A percentile compares a stretch with the other conserved stretches of the same genome.
These are phyloP conservation scores for Limosa lapponica DNA, from an alignment of 2,797 vertebrate species.

Conservation along the genomic window DNA sequence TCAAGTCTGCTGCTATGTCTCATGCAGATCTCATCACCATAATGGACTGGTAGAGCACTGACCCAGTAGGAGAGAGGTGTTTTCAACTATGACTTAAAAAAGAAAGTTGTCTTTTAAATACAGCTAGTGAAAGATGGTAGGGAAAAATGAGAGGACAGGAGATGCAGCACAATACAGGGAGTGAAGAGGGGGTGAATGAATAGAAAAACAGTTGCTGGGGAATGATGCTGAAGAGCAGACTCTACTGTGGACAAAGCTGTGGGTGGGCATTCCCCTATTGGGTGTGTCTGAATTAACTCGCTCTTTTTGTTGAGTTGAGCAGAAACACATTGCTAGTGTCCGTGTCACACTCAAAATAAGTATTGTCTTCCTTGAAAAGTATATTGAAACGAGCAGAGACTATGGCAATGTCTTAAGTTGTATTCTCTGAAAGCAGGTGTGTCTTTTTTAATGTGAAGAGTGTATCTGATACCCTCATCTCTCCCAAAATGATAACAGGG, in stretches of 20 bases:
- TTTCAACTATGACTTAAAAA: not conserved
- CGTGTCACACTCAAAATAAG: not conserved
- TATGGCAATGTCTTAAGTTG: not conserved
- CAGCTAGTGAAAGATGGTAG: not conserved
- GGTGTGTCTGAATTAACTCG: not conserved
- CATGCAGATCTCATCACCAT: not conserved
- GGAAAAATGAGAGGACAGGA: not conserved
- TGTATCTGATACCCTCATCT: not conserved
- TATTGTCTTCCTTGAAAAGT: not conserved
- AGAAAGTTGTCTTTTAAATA: not conserved
- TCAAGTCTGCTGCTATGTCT: not conserved
- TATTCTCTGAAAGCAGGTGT: not conserved
- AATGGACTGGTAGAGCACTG: not conserved
- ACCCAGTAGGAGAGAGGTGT: not conserved
- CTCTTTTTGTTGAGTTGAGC: not conserved
- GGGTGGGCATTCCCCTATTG: fast-evolving
- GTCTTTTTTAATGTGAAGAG: not conserved
- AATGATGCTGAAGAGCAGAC: not conserved
- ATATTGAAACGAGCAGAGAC: not conserved
- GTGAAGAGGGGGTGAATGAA: not conserved
- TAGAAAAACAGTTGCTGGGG: not conserved
- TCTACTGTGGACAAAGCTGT: not conserved
- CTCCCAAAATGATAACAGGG: fast-evolving
- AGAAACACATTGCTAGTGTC: not conserved
- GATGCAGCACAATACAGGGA: not conserved